Base-by-base conservation (phyloP, 1,140 invertebrate species). In the Brachionus plicatilis region DNA sequence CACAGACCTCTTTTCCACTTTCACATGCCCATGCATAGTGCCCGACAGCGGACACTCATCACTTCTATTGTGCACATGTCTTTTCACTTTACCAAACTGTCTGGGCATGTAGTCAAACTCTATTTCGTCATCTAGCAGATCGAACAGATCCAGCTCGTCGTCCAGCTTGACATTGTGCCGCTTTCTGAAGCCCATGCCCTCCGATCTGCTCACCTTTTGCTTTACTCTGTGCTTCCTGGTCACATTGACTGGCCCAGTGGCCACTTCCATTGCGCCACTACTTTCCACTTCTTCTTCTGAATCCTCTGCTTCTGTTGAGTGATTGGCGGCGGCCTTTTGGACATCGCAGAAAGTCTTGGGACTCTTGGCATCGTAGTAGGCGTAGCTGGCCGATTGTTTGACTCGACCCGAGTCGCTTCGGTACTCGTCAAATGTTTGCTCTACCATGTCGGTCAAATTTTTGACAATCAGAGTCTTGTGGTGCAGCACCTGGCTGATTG, bases 331-430 rank as follows among this genome's bases (percentile, higher is more conserved):
- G 0, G 27, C 6, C 12, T 82, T 43, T 41, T 68, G 24, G 3
- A 65, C 41, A 45, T 82, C 79, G 17, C 79, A 82, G 43, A 82
- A 82, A 8, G 79, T 82, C 27, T 82, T 82, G 12, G 79, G 79
- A 82, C 53, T 82, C 29, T 82, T 82, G 24, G 79, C 79, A 47
- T 82, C 79, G n/a, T 82, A 82, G 29, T 82, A 82, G 9, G 37
- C 20, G 41, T 20, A 68, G 11, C 27, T 60, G 20, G 79, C 79
- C 24, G 79, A 82, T 20, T 82, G 2, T 47, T 82, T 82, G 5
- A 82, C 79, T 11, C 43, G n/a, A 12, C n/a, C n/a, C n/a, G 43
- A 37, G 24, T 82, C 79, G 27, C 37, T 24, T 41, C 79, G 29
- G 27, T 65, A 82, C 33, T 82, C 53, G 27, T 82, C 79, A 7